Conservation (phyloP, 1,140 invertebrate genomes). For the Neodiprion virginianus region DNA sequence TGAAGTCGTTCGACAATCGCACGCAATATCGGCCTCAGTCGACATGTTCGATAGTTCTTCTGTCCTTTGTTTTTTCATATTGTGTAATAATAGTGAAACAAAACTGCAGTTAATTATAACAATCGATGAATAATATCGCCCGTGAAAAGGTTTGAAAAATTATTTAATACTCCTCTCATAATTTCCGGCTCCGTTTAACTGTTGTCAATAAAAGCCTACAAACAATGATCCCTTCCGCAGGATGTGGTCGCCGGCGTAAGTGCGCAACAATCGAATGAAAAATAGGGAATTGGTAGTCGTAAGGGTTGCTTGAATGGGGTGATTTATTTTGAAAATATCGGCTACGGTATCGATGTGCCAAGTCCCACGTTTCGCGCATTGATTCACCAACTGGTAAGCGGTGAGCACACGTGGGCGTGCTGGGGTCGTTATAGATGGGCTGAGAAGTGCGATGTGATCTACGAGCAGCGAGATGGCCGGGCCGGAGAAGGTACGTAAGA, state of each 20-base stretch:
- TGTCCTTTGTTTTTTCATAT: too few species aligned
- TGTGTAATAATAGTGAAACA: too few species aligned
- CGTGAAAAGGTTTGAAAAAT: neutral
- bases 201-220: neutral
- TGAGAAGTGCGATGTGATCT: constrained; percentile 20
- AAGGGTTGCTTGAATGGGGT: neutral
- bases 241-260: neutral
- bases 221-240: too few species aligned
- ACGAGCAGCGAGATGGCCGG: constrained; percentile 22
- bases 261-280: neutral
- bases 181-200: neutral
- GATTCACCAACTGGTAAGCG: neutral
- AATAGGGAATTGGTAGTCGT: neutral
- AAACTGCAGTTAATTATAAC: too few species aligned
- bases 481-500: constrained; percentile 14
- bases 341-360: neutral
- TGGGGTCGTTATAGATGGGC: neutral
- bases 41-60: too few species aligned
- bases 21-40: too few species aligned
- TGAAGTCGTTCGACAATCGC: neutral
- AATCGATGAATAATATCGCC: neutral
- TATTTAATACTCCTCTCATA: neutral
- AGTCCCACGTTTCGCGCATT: constrained; percentile 5
- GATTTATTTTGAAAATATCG: neutral
- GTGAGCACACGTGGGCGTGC: neutral